Evolutionary conservation across 2,113 vertebrate species (phyloP), one percentile per base, ranked within the genome.

Genomic region (Ivindomyrus marchei): DNA sequence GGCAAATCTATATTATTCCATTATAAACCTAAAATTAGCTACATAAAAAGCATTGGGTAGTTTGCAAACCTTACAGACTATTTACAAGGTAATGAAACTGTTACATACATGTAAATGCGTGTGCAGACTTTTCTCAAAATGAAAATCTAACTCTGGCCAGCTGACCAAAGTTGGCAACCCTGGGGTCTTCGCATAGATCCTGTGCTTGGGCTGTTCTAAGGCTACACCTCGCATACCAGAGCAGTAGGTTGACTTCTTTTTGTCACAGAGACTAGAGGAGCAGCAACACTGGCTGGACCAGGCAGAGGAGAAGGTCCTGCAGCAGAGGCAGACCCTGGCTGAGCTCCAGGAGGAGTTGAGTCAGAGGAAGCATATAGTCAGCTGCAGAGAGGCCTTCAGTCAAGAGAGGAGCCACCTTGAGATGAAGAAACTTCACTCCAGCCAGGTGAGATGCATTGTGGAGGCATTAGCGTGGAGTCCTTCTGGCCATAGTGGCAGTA

Each of bases 271-370:
- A 90, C 89, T 95, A 89, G 93, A 97, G 94, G 94, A 95, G 42
- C 90, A 94, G 93, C 95, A 93, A 92, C 94, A 93, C 92, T 98
- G 97, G 97, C 92, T 98, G 91, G 98, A 98, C 93, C 95, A 97
- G 93, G 97, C 97, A 93, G 96, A 98, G 88, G 98, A 98, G 92
- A 94, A 92, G 91, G 95, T 97, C 92, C 93, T 99, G 88, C 96
- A 95, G 90, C 96, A 96, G 88, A 95, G 95, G 87, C 96, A 95
- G 90, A 95, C 96, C 89, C 91, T 97, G 91, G 94, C 93, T 91
- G 94, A 96, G 92, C 93, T 98, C 91, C 94, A 97, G 92, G 96
- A 97, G 92, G 97, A 98, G 90, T 94, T 97, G 92, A 97, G 94
- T 93, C 97, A 95, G 92, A 96, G 96, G 90, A 96, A 98, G 94